These are phyloP conservation scores for Pogona vitticeps DNA, from an alignment of 2,113 vertebrate species.

Conservation along the genomic window DNA sequence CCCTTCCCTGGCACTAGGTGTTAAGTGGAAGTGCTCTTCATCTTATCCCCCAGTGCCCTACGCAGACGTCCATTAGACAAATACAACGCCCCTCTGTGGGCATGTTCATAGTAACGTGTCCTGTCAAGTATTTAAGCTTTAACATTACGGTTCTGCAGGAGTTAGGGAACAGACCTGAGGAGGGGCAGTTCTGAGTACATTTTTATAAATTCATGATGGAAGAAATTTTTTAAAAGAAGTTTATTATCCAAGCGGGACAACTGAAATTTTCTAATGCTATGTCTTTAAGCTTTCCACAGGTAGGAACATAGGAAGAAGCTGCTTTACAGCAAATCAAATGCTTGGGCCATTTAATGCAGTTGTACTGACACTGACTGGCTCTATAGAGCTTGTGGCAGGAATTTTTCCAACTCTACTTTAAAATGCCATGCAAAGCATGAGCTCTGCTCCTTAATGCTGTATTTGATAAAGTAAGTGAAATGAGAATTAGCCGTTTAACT, in stretches of 20 bases:
- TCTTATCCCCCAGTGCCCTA: conserved; percentile 64
- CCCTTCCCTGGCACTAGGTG: conserved; percentile 59
- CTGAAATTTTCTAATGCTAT: too few species aligned
- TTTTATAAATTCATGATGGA: not conserved
- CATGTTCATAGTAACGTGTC: conserved; percentile 40
- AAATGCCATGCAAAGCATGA: too few species aligned
- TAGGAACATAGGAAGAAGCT: too few species aligned
- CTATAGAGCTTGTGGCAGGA: too few species aligned
- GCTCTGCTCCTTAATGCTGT: not conserved
- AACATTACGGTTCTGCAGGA: conserved; percentile 29
- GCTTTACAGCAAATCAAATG: too few species aligned
- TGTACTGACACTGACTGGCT: too few species aligned
- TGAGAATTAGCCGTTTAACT: not conserved
- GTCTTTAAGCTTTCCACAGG: too few species aligned
- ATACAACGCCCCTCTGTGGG: conserved; percentile 34
- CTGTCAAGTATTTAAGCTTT: conserved; percentile 55
- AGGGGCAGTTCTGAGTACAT: not conserved
- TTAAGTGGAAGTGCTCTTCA: conserved; percentile 63
- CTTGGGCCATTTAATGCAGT: too few species aligned
- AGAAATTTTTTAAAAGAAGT: not conserved
- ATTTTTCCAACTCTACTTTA: too few species aligned
- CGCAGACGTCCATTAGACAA: conserved; percentile 57
- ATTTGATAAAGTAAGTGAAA: not conserved
- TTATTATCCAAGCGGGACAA: too few species aligned
- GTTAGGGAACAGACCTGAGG: not conserved